A percentile compares a stretch with the other conserved stretches of the same genome.
phyloP scores from a whole-genome alignment of 2,113 vertebrate genomes.

The Sinocyclocheilus anshuiensis region DNA sequence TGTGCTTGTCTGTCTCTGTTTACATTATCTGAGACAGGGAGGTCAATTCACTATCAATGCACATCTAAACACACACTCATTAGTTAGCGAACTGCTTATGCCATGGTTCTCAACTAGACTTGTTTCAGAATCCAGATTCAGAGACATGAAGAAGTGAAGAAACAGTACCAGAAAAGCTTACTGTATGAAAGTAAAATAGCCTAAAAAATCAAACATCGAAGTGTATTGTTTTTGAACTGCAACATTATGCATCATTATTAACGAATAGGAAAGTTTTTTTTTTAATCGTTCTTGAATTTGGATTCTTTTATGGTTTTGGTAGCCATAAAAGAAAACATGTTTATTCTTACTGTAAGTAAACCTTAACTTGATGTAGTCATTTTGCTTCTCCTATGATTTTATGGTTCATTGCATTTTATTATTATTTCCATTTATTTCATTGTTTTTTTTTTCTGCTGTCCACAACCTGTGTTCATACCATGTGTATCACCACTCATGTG shows the following conservation, averaged over 20 bases:
- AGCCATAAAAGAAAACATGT: background rate
- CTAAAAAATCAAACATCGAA: background rate
- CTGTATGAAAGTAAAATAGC: background rate
- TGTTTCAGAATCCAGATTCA: background rate
- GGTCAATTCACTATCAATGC: constrained; percentile 38
- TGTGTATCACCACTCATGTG: background rate
- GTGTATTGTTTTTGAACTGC: background rate
- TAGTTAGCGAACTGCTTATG: background rate
- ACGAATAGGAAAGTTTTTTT: background rate
- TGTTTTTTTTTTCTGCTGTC: background rate
- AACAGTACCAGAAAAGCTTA: background rate
- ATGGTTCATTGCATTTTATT: background rate
- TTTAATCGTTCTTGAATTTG: background rate
- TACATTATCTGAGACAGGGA: constrained; percentile 49
- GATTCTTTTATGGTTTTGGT: background rate
- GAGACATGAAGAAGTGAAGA: background rate
- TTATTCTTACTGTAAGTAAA: background rate
- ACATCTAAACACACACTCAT: constrained; percentile 30
- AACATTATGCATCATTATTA: background rate
- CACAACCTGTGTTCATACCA: background rate
- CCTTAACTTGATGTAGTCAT: background rate
- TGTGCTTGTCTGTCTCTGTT: constrained; percentile 45
- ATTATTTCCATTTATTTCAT: background rate
- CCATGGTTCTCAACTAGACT: constrained; percentile 5
- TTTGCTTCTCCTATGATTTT: background rate